Conservation (phyloP, 2,113 vertebrate species). For the Lontra canadensis region DNA sequence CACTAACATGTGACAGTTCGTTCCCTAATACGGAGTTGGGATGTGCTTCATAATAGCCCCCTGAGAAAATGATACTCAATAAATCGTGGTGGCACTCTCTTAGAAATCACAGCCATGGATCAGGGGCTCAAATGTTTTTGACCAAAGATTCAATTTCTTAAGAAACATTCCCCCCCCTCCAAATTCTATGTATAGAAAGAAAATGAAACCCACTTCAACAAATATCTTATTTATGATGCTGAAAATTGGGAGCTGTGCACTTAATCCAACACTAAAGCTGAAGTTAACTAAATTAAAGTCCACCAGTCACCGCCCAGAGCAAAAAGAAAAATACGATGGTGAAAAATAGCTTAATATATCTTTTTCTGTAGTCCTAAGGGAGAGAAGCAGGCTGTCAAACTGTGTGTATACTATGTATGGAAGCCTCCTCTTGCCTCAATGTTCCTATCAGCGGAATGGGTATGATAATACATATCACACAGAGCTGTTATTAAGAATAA, state of each 20-base stretch:
- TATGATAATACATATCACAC: background rate
- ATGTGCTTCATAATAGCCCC: background rate
- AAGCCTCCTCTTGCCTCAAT: background rate
- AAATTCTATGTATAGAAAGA: background rate
- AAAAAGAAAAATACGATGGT: background rate
- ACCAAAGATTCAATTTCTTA: background rate
- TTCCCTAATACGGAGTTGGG: slow-evolving; percentile 77
- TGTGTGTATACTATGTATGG: background rate
- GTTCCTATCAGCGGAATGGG: background rate
- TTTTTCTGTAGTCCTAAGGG: background rate
- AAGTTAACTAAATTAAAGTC: background rate
- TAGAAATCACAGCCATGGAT: background rate
- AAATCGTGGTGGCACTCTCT: background rate
- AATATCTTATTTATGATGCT: background rate
- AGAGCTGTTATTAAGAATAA: background rate
- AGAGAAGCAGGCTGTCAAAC: background rate
- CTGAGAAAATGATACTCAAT: slow-evolving; percentile 12
- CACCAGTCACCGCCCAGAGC: background rate
- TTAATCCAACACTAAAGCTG: background rate
- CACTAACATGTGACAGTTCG: slow-evolving; percentile 80
- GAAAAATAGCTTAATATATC: background rate
- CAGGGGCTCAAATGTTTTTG: background rate
- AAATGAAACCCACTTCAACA: background rate
- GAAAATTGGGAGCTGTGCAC: background rate
- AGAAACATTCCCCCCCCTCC: background rate